These are phyloP conservation scores for Amniataba percoides DNA, from an alignment of 2,797 vertebrate genomes.

Conservation along the genomic window DNA sequence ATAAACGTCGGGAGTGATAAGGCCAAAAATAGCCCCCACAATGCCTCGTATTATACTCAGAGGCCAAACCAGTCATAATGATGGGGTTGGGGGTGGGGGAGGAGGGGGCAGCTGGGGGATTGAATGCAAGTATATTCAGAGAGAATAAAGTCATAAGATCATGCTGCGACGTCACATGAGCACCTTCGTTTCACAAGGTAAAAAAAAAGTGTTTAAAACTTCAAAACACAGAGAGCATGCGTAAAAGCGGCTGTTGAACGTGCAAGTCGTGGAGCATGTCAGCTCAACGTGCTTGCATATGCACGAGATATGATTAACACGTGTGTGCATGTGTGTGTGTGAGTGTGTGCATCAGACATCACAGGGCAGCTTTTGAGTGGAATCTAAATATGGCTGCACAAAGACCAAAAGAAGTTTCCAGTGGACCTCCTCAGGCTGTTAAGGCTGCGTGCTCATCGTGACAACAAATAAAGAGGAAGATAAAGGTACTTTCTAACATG, in stretches of 20 bases:
- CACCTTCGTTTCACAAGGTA: slow-evolving; percentile 10
- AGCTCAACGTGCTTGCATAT: not conserved
- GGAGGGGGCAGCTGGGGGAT: not conserved
- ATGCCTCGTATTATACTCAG: slow-evolving; percentile 45
- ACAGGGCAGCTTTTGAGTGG: not conserved
- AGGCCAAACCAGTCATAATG: slow-evolving; percentile 16
- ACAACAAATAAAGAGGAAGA: not conserved
- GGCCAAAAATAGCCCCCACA: slow-evolving; percentile 57
- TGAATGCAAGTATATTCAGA: slow-evolving; percentile 33
- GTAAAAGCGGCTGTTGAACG: not conserved
- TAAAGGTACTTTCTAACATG: not conserved
- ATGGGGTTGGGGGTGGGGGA: too few relatives aligned
- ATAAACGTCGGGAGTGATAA: slow-evolving; percentile 16
- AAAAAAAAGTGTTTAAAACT: slow-evolving; percentile 30
- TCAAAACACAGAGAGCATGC: not conserved
- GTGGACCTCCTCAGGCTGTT: not conserved
- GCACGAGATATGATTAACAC: not conserved
- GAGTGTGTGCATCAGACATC: not conserved
- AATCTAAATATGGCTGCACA: not conserved
- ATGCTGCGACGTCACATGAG: slow-evolving; percentile 64
- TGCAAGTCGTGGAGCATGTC: not conserved
- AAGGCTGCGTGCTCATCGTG: slow-evolving; percentile 2
- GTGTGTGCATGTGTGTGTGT: not conserved
- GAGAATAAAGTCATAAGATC: slow-evolving; percentile 69
- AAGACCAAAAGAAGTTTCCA: slow-evolving; percentile 18